Base-by-base conservation (phyloP, 2,113 vertebrate species). In the Grammomys surdaster region DNA sequence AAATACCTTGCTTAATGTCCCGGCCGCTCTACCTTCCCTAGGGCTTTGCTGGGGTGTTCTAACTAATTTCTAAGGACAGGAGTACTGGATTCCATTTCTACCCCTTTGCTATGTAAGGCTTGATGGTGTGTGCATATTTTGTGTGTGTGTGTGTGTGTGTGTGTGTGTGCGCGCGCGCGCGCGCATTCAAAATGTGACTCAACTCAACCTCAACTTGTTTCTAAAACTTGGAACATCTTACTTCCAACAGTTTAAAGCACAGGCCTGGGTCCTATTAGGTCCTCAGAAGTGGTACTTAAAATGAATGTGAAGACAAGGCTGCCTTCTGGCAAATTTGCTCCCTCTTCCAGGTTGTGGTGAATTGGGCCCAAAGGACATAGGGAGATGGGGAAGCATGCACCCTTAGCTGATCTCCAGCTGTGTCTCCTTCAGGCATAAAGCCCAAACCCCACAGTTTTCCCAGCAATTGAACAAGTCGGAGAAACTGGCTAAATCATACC, bases 1-100 rank as follows among this genome's bases (percentile, higher is more conserved):
- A 94, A 96, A 90, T 96, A 94, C 84, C 82, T 91, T 95, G 63
- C 90, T 98, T 97, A 96, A 97, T 97, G 92, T 97, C 91, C 96
- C 95, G 97, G 95, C 40, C 87, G 94, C 67, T 82, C 43, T 12
- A 56, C 69, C 51, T 88, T 93, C 94, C 93, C 95, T 54, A 43
- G 89, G 82, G 92, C 91, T 96, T 95, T 96, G 90, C 46, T 40
- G 82, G 92, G 56, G 76, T 94, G 19, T 93, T 95, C 77, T 67
- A 80, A 92, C 22, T 67, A 54, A 91, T 91, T 95, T 88, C 94
- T 95, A 89, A 69, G 90, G 72, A 96, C 69, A 72, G 46, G 89
- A 91, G n/a, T 95, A 36, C 89, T 88, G 51, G 26, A 84, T 70
- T 78, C 90, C 75, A 77, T 94, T 95, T 95, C 48, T 92, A 46